Percentiles rank a stretch among this genome's conserved stretches.
Evolutionary conservation across 2,797 vertebrate genomes (phyloP).

Genomic region (Pelochelys cantorii): DNA sequence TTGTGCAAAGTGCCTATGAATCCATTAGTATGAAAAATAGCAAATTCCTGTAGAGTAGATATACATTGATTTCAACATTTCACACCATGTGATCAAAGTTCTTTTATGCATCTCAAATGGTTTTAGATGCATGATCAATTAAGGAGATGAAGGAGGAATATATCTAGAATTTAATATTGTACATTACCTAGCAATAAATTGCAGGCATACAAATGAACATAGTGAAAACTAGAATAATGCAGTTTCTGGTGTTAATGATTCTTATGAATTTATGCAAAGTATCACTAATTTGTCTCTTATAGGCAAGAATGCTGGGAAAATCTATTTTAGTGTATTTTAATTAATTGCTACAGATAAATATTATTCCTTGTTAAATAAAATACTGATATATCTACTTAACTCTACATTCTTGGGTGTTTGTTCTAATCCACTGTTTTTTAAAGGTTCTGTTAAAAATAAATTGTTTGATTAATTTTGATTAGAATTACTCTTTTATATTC

Average conservation of each 20-base stretch:
- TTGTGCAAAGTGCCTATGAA: not conserved
- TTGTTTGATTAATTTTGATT: not conserved
- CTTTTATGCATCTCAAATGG: not conserved
- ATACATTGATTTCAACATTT: not conserved
- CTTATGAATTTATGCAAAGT: not conserved
- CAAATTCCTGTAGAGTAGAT: not conserved
- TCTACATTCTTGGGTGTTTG: not conserved
- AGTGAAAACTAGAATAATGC: not conserved
- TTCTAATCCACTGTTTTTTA: not conserved
- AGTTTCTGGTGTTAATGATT: not conserved
- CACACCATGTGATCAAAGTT: not conserved
- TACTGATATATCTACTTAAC: not conserved
- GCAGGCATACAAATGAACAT: slow-evolving; percentile 17
- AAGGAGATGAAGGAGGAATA: not conserved
- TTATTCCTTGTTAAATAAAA: not conserved
- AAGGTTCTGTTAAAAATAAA: not conserved
- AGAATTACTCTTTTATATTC: not conserved
- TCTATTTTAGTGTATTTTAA: slow-evolving; percentile 4
- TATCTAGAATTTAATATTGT: not conserved
- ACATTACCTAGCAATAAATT: not conserved
- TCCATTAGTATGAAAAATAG: not conserved
- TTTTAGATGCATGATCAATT: not conserved
- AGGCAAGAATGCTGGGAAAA: not conserved
- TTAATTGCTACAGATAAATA: not conserved
- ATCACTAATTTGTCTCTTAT: not conserved